Base-by-base conservation (phyloP, 2,888 invertebrate genomes). In the Macroteleia sp. region DNA sequence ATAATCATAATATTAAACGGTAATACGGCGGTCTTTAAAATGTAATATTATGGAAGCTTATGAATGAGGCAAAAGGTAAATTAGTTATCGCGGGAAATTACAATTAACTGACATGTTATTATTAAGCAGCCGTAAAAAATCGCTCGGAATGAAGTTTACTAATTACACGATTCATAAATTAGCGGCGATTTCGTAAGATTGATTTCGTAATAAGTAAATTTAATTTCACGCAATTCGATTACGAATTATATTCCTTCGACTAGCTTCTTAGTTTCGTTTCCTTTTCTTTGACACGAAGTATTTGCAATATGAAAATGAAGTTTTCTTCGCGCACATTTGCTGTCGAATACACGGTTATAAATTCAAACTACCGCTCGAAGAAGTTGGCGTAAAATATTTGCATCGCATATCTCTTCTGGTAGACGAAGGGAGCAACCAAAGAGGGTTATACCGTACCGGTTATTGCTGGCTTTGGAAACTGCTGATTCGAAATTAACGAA, bases 401-500 rank as follows among this genome's bases (percentile, higher is more conserved):
- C 46, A 52, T 54, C 52, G 64, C 64, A 50, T 59, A 62, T 69
- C 62, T 69, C 56, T 69, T 70, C 48, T 42, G 17, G 2, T 50
- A 41, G 44, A 57, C 8, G 61, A n/a, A 42, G 76, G 62, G 57
- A 61, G 34, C 32, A 39, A 59, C 50, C 62, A 56, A 67, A 57
- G 66, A 69, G 75, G 66, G 76, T 70, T 79, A 59, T 28, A 56
- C 41, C 69, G 74, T 42, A 42, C 76, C 59, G 69, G 73, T 79
- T 79, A 77, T 77, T 77, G 61, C 76, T 78, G 77, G 83, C 83
- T 85, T 85, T 85, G 83, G 87, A 87, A 89, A 89, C 87, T 90
- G 90, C 90, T 89, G 89, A 90, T 90, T 89, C 88, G 87, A 89
- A 89, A 89, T 89, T 89, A 88, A 88, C 88, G 89, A 85, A 88